Evolutionary conservation across 2,888 invertebrate genomes (phyloP).

Genomic region (Aspidiotus destructor): DNA sequence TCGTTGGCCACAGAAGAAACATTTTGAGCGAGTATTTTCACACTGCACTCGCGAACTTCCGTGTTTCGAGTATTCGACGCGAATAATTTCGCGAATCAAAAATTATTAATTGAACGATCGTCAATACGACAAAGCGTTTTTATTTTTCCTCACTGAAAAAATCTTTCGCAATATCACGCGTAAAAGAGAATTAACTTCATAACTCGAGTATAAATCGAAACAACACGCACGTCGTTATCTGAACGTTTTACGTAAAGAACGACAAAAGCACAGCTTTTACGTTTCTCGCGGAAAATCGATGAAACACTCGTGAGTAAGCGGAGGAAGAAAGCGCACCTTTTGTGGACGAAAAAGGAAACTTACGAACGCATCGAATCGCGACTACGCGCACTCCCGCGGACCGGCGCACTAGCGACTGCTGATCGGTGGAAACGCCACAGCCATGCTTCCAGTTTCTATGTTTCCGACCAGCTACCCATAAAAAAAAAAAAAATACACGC

Average conservation of each 20-base stretch:
- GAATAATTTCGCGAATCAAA: conserved; percentile 11
- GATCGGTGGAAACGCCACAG: not conserved
- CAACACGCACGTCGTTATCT: not conserved
- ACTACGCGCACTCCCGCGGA: conserved; percentile 25
- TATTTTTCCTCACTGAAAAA: too few relatives aligned
- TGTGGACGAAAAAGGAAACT: conserved; percentile 4
- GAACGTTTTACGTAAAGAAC: conserved; percentile 8
- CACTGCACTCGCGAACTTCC: conserved; percentile 17
- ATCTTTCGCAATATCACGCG: too few relatives aligned
- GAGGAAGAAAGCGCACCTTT: conserved; percentile 27
- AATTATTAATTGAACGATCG: too few relatives aligned
- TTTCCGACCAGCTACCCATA: too few relatives aligned
- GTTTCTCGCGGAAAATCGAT: conserved; percentile 26
- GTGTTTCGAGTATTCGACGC: conserved; percentile 14
- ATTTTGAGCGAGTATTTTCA: conserved; percentile 16
- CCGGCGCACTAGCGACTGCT: conserved; percentile 24
- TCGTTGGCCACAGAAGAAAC: conserved; percentile 29
- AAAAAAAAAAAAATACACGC: too few relatives aligned
- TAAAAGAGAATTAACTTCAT: conserved; percentile 3
- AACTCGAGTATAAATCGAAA: not conserved
- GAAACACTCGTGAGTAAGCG: conserved; percentile 21
- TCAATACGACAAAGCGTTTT: too few relatives aligned
- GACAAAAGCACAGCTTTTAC: conserved; percentile 24
- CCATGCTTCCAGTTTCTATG: too few relatives aligned
- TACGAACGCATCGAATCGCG: not conserved